A percentile compares a stretch with the other conserved stretches of the same genome.
Conservation (phyloP, 2,888 invertebrate genomes). For the Gasteruption jaculator region DNA sequence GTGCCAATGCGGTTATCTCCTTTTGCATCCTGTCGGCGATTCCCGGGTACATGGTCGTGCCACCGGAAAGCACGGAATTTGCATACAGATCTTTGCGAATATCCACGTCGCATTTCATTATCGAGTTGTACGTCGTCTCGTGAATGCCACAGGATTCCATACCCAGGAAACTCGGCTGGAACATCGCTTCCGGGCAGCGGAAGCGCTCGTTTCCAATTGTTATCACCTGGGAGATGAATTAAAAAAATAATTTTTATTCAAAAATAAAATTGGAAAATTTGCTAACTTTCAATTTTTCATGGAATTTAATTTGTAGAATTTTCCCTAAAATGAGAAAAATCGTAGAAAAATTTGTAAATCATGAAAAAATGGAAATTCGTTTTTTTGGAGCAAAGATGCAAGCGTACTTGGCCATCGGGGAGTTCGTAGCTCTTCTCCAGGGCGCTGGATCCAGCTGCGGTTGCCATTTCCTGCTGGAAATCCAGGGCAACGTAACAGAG, state of each 20-base stretch:
- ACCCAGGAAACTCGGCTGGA: constrained; percentile 56
- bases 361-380: too few relatives aligned
- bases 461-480: constrained; percentile 95
- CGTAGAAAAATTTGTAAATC: too few relatives aligned
- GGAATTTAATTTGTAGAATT: too few relatives aligned
- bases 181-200: constrained; percentile 56
- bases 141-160: constrained; percentile 58
- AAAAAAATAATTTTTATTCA: background rate
- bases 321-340: too few relatives aligned
- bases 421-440: constrained; percentile 91
- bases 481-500: constrained; percentile 90
- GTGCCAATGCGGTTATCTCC: constrained; percentile 54
- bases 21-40: constrained; percentile 55
- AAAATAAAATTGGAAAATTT: background rate
- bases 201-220: constrained; percentile 55
- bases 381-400: too few relatives aligned
- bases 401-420: constrained; percentile 74
- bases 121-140: constrained; percentile 59
- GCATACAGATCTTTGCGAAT: constrained; percentile 58
- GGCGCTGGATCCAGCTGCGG: constrained; percentile 84
- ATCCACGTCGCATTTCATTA: constrained; percentile 62
- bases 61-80: constrained; percentile 56
- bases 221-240: constrained; percentile 45
- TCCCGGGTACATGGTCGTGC: constrained; percentile 58
- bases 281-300: background rate